These are phyloP conservation scores for Cordilura impudica DNA, from an alignment of 2,888 invertebrate genomes.

Conservation along the genomic window DNA sequence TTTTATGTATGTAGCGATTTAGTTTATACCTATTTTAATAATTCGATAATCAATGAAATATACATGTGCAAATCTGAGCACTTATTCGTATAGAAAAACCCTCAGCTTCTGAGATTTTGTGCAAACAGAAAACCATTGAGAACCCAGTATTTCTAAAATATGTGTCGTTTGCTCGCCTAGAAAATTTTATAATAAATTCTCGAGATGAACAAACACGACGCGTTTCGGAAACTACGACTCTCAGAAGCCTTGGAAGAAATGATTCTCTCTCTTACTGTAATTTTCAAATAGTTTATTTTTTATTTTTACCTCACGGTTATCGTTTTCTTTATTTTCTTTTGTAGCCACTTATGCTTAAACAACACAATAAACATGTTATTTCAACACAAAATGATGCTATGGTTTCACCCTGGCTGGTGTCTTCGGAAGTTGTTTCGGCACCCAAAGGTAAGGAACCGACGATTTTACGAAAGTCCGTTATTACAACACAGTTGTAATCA, in stretches of 20 bases:
- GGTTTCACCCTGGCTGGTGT: conserved; percentile 90
- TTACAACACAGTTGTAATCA: conserved; percentile 89
- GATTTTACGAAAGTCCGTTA: conserved; percentile 90
- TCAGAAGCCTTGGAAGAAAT: not conserved
- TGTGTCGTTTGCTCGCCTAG: no score
- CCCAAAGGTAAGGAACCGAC: conserved; percentile 83
- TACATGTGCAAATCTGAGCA: no score
- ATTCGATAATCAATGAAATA: no score
- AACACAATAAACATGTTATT: conserved; percentile 79
- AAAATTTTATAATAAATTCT: no score
- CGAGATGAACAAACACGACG: no score
- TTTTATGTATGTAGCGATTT: no score
- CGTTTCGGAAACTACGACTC: no score
- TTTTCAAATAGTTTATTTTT: not conserved
- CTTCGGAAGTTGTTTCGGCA: conserved; percentile 84
- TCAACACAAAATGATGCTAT: conserved; percentile 80
- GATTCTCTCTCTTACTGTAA: not conserved
- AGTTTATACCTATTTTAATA: no score
- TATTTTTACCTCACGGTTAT: not conserved
- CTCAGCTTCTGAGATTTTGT: no score
- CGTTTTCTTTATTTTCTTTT: conserved; percentile 7
- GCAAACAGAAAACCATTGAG: no score
- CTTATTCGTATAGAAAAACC: no score
- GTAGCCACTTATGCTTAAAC: conserved; percentile 55
- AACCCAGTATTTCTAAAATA: no score